A percentile compares a stretch with the other conserved stretches of the same genome.
Conservation (phyloP, 2,797 vertebrate species). For the Coranthus polyacanthus region DNA sequence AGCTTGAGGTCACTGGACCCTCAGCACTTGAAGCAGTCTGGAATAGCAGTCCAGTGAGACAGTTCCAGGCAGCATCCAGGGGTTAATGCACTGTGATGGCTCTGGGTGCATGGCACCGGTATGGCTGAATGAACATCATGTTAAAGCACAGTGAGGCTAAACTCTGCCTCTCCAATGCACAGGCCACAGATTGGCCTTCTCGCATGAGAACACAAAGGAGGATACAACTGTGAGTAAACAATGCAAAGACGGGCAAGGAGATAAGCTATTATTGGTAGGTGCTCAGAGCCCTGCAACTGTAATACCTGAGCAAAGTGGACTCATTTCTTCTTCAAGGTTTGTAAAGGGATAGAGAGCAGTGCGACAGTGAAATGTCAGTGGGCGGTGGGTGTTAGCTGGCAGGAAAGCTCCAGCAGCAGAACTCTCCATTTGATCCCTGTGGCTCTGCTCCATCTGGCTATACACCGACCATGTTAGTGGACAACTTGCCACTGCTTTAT, state of each 20-base stretch:
- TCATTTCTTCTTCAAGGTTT: constrained; percentile 61
- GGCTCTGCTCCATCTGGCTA: constrained; percentile 80
- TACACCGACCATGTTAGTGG: constrained; percentile 71
- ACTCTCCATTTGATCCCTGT: constrained; percentile 74
- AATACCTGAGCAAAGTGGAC: constrained; percentile 61
- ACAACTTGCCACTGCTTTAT: constrained; percentile 63
- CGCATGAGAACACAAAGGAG: constrained; percentile 50
- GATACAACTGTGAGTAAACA: constrained; percentile 56
- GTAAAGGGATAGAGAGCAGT: constrained; percentile 34
- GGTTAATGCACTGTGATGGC: constrained; percentile 73
- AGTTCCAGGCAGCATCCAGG: constrained; percentile 58
- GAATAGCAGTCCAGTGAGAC: constrained; percentile 50
- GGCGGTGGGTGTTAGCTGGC: constrained; percentile 74
- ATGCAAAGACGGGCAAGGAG: constrained; percentile 45
- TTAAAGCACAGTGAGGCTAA: constrained; percentile 65
- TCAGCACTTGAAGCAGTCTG: constrained; percentile 47
- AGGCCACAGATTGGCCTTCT: constrained; percentile 65
- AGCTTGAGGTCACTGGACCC: constrained; percentile 29
- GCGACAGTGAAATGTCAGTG: constrained; percentile 64
- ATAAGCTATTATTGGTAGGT: constrained; percentile 55
- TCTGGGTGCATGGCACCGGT: constrained; percentile 57
- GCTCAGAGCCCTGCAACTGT: constrained; percentile 30
- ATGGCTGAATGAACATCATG: constrained; percentile 73
- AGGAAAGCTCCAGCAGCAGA: constrained; percentile 67
- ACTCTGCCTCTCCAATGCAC: constrained; percentile 50